These are phyloP conservation scores for Trochalopteron elliotii DNA, from an alignment of 2,113 vertebrate species.

Conservation along the genomic window DNA sequence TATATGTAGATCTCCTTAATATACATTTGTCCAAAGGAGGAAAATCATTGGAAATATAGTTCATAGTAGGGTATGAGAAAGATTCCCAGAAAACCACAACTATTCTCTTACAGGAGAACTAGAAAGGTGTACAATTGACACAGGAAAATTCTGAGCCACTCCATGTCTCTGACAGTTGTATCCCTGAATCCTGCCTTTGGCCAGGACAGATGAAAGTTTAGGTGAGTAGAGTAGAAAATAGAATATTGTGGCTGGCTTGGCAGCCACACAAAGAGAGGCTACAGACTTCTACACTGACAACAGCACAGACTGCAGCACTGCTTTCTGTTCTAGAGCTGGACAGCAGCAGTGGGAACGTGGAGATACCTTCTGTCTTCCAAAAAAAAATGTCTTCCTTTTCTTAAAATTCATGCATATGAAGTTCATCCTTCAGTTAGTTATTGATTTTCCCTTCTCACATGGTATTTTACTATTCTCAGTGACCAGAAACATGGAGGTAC, in stretches of 20 bases:
- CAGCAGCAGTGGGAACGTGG: neutral
- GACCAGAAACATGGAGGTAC: neutral
- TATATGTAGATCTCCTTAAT: neutral
- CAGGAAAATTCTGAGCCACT: neutral
- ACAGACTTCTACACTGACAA: neutral
- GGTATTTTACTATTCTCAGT: neutral
- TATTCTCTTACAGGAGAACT: neutral
- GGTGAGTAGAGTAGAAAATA: neutral
- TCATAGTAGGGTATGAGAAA: neutral
- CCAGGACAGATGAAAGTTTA: neutral
- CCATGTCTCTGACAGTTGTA: neutral
- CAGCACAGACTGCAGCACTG: neutral
- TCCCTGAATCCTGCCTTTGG: neutral
- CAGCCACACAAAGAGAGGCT: neutral
- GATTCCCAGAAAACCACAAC: neutral
- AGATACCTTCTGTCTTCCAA: neutral
- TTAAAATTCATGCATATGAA: neutral
- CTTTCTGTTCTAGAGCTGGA: neutral
- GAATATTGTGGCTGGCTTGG: neutral
- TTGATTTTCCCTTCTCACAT: neutral
- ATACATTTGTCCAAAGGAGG: neutral
- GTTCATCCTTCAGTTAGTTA: neutral
- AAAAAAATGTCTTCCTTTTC: neutral
- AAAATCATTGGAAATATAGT: neutral
- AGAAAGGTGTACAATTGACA: neutral